Percentiles rank a stretch among this genome's conserved stretches.
Conservation (phyloP, 1,140 invertebrate genomes). For the Zaprionus ornatus region DNA sequence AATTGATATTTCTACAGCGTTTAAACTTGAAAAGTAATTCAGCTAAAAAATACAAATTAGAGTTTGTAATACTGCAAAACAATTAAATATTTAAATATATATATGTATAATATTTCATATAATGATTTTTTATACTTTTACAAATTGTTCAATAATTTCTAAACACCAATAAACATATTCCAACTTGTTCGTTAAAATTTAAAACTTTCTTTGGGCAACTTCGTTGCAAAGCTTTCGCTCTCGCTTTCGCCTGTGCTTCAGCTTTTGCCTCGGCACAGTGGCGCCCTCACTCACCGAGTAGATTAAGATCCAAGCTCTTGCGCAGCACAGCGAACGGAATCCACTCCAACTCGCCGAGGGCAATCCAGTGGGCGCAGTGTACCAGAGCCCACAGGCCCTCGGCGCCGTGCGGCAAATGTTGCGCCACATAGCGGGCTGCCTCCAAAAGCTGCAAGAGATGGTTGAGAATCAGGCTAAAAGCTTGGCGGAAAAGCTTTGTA, state of each 20-base stretch:
- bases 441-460: slow-evolving; percentile 86
- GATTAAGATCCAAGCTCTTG: slow-evolving; percentile 91
- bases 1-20: too few relatives aligned
- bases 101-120: too few relatives aligned
- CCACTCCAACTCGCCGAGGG: slow-evolving; percentile 95
- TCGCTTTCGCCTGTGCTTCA: not conserved
- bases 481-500: slow-evolving; percentile 32
- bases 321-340: slow-evolving; percentile 90
- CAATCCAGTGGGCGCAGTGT: slow-evolving; percentile 94
- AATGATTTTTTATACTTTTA: too few relatives aligned
- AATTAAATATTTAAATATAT: too few relatives aligned
- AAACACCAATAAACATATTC: too few relatives aligned
- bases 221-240: not conserved
- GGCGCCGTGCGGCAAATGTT: slow-evolving; percentile 90
- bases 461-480: slow-evolving; percentile 26
- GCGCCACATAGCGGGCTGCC: slow-evolving; percentile 89
- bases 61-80: too few relatives aligned
- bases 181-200: not conserved
- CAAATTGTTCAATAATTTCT: too few relatives aligned
- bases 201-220: not conserved
- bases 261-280: not conserved
- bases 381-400: slow-evolving; percentile 94
- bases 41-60: too few relatives aligned
- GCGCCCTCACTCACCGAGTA: slow-evolving; percentile 84
- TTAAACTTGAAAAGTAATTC: too few relatives aligned